Percentiles rank a stretch among this genome's conserved stretches.
Conservation (phyloP, 2,113 vertebrate species). For the Noctilio leporinus region DNA sequence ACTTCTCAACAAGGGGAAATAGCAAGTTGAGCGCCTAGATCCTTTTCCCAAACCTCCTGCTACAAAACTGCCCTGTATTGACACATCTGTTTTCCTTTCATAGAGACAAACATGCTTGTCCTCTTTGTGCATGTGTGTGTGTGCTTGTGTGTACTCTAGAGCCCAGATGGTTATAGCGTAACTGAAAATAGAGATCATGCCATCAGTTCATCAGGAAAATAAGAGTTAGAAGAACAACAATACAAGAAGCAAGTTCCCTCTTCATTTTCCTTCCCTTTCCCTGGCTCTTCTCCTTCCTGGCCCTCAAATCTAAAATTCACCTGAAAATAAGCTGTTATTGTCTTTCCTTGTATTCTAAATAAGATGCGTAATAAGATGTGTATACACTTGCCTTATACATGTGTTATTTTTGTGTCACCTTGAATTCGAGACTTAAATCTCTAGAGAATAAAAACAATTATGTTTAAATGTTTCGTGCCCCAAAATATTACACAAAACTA, state of each 20-base stretch:
- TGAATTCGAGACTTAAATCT: slow-evolving; percentile 6
- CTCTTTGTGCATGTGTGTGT: not conserved
- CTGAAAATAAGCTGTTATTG: not conserved
- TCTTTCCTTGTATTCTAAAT: not conserved
- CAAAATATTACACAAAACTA: not conserved
- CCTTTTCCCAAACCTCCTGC: not conserved
- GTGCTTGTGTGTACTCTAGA: not conserved
- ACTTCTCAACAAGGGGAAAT: slow-evolving; percentile 36
- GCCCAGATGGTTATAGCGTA: not conserved
- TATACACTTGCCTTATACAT: not conserved
- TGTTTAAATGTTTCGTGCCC: not conserved
- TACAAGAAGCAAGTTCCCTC: not conserved
- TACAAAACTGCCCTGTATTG: not conserved
- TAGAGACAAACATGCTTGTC: not conserved
- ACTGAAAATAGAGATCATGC: not conserved
- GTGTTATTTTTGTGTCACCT: not conserved
- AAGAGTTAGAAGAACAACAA: not conserved
- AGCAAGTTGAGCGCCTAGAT: not conserved
- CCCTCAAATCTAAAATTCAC: not conserved
- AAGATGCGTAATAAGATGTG: not conserved
- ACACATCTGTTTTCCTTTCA: not conserved
- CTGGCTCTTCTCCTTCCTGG: not conserved
- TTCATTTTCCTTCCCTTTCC: not conserved
- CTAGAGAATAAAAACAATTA: not conserved
- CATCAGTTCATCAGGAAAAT: not conserved